These are phyloP conservation scores for Asteroscopus sphinx DNA, from an alignment of 2,888 invertebrate species.

Conservation along the genomic window DNA sequence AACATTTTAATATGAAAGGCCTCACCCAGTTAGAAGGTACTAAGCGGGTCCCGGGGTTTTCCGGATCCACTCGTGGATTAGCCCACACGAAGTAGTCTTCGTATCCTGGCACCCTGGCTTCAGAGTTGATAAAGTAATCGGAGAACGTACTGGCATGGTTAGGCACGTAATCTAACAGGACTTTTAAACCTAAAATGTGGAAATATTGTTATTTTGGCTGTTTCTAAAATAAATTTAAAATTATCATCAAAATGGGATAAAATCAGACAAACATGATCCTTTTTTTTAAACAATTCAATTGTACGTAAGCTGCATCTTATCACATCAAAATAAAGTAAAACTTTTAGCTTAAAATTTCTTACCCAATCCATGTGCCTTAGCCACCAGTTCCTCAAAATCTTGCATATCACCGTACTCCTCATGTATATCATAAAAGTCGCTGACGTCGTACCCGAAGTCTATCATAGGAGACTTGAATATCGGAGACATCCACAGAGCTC, in stretches of 20 bases:
- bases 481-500: constrained; percentile 94
- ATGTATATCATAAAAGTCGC: constrained; percentile 92
- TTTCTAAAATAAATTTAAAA: background rate
- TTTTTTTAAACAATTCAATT: too few species aligned
- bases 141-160: constrained; percentile 92
- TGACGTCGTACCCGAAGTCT: constrained; percentile 96
- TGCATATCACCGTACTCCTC: constrained; percentile 92
- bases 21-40: constrained; percentile 85
- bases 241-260: background rate
- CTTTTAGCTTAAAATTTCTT: constrained; percentile 10
- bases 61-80: constrained; percentile 81
- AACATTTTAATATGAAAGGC: background rate
- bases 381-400: constrained; percentile 91
- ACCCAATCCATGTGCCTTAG: constrained; percentile 86
- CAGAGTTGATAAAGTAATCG: constrained; percentile 94
- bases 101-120: constrained; percentile 89
- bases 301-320: too few species aligned
- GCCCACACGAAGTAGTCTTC: constrained; percentile 94
- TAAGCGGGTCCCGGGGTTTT: constrained; percentile 60
- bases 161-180: constrained; percentile 91
- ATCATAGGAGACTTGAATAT: constrained; percentile 94
- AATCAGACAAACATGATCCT: too few species aligned
- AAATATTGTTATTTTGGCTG: background rate
- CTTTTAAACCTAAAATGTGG: constrained; percentile 72
- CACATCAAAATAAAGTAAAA: background rate